Evolutionary conservation across 2,888 invertebrate species (phyloP), one percentile per base, ranked within the genome.

Genomic region (Myathropa florea): DNA sequence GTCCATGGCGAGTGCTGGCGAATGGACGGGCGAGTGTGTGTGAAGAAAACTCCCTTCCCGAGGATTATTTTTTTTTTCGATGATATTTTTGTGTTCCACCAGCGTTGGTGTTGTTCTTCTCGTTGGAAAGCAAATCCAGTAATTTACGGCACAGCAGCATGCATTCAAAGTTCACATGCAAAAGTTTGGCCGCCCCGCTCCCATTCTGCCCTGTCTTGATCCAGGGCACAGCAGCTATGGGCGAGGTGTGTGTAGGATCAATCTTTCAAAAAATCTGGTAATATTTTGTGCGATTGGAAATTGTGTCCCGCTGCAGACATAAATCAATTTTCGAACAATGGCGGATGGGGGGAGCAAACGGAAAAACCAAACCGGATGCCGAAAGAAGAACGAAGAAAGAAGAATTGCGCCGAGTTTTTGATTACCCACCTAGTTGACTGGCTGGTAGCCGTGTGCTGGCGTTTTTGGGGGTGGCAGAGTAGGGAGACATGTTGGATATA

Each of bases 241-340:
- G 14, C 23, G 26, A 55, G 23, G 39, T 67, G 64, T 46, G 46
- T 46, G 46, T 46, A 46, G 82, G 83, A 83, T 86, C 86, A 83
- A 86, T 86, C 83, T 82, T 83, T 86, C 78, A 78, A 82, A 86
- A 86, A 84, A 83, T 82, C 86, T 83, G 83, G 73, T 78, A 70
- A 83, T 75, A 83, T 78, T 78, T 83, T 78, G 75, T 75, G 78
- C 86, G 78, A 83, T 83, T 86, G 86, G 86, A 86, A 83, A 86
- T 86, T 70, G 73, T 83, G 86, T 86, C 83, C 86, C 78, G 83
- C 71, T 86, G 78, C 78, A 82, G 71, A 73, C 82, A 86, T 86
- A 86, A 86, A 86, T 86, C 86, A 86, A 75, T 83, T 86, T 78
- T 61, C 61, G 72, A 71, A 82, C 82, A 82, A 83, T 75, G 78